Conservation (phyloP, 1,140 invertebrate genomes). For the Drosophila varians region DNA sequence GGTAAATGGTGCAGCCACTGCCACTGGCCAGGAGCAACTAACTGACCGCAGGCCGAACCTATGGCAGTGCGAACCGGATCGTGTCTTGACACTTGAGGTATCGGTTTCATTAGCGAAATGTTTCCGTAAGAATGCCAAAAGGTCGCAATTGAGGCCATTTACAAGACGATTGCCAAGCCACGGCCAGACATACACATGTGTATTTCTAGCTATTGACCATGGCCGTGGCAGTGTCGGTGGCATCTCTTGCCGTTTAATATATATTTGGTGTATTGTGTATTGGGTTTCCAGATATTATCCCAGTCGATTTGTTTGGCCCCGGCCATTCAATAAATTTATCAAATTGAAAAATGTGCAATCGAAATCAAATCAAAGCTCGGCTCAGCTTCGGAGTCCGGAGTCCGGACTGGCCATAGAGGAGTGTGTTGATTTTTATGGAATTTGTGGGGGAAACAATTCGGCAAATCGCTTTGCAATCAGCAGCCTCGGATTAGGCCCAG, state of each 20-base stretch:
- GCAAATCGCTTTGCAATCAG: slow-evolving; percentile 69
- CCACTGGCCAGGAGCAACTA: slow-evolving; percentile 42
- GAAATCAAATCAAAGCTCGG: slow-evolving; percentile 72
- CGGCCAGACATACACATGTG: no score
- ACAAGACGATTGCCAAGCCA: slow-evolving; percentile 57
- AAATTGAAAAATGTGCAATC: slow-evolving; percentile 74
- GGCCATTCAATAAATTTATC: slow-evolving; percentile 72
- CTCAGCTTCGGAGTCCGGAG: not conserved
- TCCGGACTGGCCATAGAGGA: slow-evolving; percentile 23
- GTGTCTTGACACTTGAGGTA: slow-evolving; percentile 73
- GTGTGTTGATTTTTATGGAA: slow-evolving; percentile 68
- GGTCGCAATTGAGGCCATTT: slow-evolving; percentile 80
- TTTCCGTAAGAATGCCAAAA: slow-evolving; percentile 79
- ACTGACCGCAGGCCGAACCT: slow-evolving; percentile 45
- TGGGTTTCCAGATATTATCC: slow-evolving; percentile 66
- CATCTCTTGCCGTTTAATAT: slow-evolving; percentile 22
- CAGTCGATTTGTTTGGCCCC: slow-evolving; percentile 57
- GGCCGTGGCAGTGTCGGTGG: slow-evolving; percentile 17
- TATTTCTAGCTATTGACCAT: not conserved
- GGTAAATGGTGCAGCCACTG: slow-evolving; percentile 41
- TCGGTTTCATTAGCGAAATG: slow-evolving; percentile 81
- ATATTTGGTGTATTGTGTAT: slow-evolving; percentile 71
- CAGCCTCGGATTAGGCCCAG: slow-evolving; percentile 36
- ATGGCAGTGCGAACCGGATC: slow-evolving; percentile 33
- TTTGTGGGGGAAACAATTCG: slow-evolving; percentile 68